Evolutionary conservation across 1,140 invertebrate species (phyloP), one percentile per base, ranked within the genome.

Genomic region (Drosophila prosaltans): DNA sequence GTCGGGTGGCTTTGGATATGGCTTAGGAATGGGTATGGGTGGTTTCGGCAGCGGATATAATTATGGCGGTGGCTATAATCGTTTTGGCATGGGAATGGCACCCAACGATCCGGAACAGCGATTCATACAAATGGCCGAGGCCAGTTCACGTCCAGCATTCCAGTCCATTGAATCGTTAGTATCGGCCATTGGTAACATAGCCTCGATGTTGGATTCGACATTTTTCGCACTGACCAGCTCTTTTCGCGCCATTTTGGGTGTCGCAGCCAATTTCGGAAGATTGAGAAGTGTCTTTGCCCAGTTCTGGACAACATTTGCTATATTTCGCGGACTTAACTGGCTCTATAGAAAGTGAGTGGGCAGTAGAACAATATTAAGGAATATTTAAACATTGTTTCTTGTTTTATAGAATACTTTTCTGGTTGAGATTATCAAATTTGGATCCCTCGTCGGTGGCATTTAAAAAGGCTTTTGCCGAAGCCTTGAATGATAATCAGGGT

Each of bases 171-270:
- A 99, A 93, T 96, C 97, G 68, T 94, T 99, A 68, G 97, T 99
- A 0, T 95, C 96, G 69, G 97, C 98, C 21, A 97, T 99, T 90
- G 96, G 96, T 28, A 98, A 98, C 57, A 95, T 99, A 8, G 97
- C 97, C 26, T 98, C 98, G 94, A 98, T 99, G 97, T 92, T 99
- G 36, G 98, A 99, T 88, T 99, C 98, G 11, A 99, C 98, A 69
- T 98, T 98, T 92, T 96, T 97, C 92, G 98, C 98, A 21, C 94
- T 99, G 80, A 97, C 98, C 10, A 98, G 96, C 92, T 99, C 98
- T 5, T 99, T 99, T 92, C 94, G 97, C 86, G 98, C 98, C 51
- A 97, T 99, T 75, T 93, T 99, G 40, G 97, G 97, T 61, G 98
- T 99, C 1, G 98, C 98, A 39, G 98, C 99, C 75, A 98, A 99